Evolutionary conservation across 2,113 vertebrate genomes (phyloP).

Genomic region (Bubo bubo): DNA sequence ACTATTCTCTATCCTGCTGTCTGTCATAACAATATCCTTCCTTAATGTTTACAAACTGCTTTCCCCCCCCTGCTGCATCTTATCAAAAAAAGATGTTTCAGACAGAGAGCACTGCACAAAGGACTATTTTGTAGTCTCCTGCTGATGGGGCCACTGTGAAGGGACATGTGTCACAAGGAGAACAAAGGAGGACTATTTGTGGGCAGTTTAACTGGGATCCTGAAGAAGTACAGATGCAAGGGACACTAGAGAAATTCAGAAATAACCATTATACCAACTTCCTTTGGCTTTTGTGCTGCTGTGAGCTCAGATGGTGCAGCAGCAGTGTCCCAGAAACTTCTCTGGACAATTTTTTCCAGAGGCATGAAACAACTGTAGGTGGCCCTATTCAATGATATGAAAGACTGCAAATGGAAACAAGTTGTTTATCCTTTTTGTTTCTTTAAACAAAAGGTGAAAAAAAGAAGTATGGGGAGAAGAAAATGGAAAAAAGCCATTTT

Average conservation of each 20-base stretch:
- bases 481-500: not conserved
- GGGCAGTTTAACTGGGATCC: not conserved
- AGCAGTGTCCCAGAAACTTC: not conserved
- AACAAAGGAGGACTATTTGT: not conserved
- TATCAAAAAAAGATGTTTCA: not conserved
- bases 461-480: accelerated
- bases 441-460: not conserved
- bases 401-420: not conserved
- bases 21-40: not conserved
- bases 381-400: not conserved
- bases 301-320: not conserved
- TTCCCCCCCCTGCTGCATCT: not conserved
- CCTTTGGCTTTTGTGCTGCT: not conserved
- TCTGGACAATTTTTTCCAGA: not conserved
- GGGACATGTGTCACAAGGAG: accelerated
- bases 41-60: not conserved
- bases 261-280: not conserved
- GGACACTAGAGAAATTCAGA: not conserved
- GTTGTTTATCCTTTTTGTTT: not conserved
- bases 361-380: not conserved
- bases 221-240: not conserved
- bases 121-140: not conserved
- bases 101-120: not conserved
- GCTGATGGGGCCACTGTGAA: not conserved
- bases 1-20: not conserved